A percentile compares a stretch with the other conserved stretches of the same genome.
Evolutionary conservation across 2,113 vertebrate genomes (phyloP).

Genomic region (Hippocampus zosterae): DNA sequence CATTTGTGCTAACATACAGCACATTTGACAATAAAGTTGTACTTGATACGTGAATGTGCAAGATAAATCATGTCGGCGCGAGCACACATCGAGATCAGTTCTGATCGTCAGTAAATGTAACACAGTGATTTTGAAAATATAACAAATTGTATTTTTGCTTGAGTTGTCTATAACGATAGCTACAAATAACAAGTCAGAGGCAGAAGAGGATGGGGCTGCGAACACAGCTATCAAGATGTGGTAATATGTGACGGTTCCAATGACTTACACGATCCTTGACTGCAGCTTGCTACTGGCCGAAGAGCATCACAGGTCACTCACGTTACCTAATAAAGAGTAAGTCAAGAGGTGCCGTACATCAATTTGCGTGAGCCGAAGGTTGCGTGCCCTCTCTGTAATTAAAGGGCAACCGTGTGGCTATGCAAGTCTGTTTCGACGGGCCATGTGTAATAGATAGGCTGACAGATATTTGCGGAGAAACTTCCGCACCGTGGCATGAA

Average conservation of each 20-base stretch:
- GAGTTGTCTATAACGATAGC: neutral
- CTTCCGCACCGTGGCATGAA: neutral
- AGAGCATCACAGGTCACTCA: neutral
- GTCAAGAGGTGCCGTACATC: constrained; percentile 20
- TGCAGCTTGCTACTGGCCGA: constrained; percentile 11
- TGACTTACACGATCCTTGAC: constrained; percentile 15
- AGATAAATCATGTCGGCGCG: too few relatives aligned
- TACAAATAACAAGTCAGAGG: neutral
- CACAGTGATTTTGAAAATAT: too few relatives aligned
- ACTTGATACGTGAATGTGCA: too few relatives aligned
- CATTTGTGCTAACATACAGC: too few relatives aligned
- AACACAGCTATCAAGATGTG: constrained; percentile 21
- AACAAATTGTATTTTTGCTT: neutral
- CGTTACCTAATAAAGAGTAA: constrained; percentile 3
- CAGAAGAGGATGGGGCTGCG: neutral
- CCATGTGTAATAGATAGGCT: constrained; percentile 4
- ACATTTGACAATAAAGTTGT: too few relatives aligned
- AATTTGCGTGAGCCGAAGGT: constrained; percentile 48
- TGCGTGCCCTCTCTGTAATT: constrained; percentile 27
- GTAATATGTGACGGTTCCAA: constrained; percentile 19
- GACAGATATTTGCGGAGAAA: neutral
- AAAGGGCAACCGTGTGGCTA: constrained; percentile 23
- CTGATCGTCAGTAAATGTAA: too few relatives aligned
- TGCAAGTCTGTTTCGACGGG: constrained; percentile 12
- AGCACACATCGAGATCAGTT: too few relatives aligned